Evolutionary conservation across 2,113 vertebrate species (phyloP).

Genomic region (Ciconia maguari): DNA sequence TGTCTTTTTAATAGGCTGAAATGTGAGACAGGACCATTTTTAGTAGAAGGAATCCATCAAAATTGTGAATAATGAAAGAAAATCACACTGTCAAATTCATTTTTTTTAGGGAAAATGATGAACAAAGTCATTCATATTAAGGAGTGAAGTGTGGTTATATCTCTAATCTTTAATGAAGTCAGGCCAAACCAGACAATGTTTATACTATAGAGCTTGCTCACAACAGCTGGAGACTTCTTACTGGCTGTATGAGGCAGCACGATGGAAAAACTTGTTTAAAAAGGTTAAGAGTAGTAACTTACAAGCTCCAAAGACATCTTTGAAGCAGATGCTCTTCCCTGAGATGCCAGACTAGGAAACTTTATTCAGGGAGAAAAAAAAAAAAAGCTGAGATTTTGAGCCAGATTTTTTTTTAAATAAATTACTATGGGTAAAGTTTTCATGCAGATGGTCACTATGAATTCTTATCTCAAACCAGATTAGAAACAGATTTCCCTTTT

Average conservation of each 20-base stretch:
- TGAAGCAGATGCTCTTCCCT: not conserved
- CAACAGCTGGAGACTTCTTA: not conserved
- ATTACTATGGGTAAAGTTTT: not conserved
- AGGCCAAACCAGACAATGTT: not conserved
- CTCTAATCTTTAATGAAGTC: not conserved
- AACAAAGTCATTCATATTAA: not conserved
- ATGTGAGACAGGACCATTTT: not conserved
- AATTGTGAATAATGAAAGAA: not conserved
- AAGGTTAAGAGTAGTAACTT: not conserved
- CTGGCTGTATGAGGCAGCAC: not conserved
- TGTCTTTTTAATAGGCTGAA: not conserved
- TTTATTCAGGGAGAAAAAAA: not conserved
- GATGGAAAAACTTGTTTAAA: not conserved
- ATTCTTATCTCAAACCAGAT: constrained; percentile 8
- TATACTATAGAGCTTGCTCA: not conserved
- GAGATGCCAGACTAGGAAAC: not conserved
- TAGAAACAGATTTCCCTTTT: constrained; percentile 24
- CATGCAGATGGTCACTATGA: not conserved
- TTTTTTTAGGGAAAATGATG: not conserved
- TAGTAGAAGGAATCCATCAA: not conserved
- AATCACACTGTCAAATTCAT: not conserved
- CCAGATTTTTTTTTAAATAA: not conserved
- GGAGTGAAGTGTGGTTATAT: not conserved
- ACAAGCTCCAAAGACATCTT: not conserved
- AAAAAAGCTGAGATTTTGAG: not conserved